A percentile compares a stretch with the other conserved stretches of the same genome.
These are phyloP conservation scores for Orbicella faveolata DNA, from an alignment of 64 coral and sea anemone genomes.

Conservation along the genomic window DNA sequence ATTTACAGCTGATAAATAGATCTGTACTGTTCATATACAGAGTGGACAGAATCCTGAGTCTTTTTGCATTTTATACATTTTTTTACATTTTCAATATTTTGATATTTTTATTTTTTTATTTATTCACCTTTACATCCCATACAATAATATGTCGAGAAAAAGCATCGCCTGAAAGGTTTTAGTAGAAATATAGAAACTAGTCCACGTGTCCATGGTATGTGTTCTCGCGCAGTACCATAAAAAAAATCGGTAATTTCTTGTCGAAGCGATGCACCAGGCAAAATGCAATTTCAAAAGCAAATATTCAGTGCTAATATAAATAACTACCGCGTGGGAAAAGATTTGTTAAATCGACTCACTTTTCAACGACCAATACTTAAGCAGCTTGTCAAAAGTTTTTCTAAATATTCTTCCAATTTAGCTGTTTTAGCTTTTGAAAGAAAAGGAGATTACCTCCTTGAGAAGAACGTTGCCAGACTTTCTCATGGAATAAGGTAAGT, in stretches of 20 bases:
- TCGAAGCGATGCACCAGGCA: background rate
- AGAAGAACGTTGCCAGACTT: background rate
- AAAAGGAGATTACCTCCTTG: background rate
- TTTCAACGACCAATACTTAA: background rate
- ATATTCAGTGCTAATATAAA: background rate
- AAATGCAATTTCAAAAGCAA: constrained; percentile 17
- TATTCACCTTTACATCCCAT: constrained; percentile 14
- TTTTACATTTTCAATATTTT: constrained; percentile 53
- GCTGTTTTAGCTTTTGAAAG: background rate
- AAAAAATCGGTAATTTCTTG: background rate
- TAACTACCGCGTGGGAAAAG: background rate
- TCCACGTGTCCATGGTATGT: background rate
- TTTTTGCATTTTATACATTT: constrained; percentile 48
- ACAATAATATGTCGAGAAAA: background rate
- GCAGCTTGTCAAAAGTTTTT: background rate
- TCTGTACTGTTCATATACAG: constrained; percentile 5
- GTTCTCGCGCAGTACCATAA: background rate
- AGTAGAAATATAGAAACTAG: constrained; percentile 21
- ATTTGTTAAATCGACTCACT: background rate
- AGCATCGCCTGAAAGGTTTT: background rate
- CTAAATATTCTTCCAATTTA: background rate
- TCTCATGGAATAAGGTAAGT: constrained; percentile 1
- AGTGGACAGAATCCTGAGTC: constrained; percentile 14
- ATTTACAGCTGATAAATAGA: constrained; percentile 29
- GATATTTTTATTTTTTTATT: constrained; percentile 16